Base-by-base conservation (phyloP, 2,797 vertebrate species). In the Spheniscus humboldti region DNA sequence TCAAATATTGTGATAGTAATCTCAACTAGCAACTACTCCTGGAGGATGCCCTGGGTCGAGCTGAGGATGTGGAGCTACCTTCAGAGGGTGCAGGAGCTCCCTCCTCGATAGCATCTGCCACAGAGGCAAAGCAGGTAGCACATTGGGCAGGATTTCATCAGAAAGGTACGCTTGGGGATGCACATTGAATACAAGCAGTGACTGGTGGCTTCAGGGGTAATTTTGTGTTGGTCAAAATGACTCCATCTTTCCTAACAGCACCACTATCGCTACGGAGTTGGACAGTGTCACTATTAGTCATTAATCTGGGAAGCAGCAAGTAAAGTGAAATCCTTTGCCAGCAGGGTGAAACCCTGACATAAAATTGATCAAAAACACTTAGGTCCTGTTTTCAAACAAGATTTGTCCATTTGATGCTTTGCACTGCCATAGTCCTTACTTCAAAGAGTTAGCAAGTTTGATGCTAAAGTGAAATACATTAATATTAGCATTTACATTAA, bases 401-500 rank as follows among this genome's bases (percentile, higher is more conserved):
- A 79, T 76, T 77, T 93, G 76, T 94, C 62, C 2, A 0, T 84
- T 92, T 4, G 15, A 2, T 84, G 52, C 67, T 90, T 84, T 1
- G 4, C 31, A 71, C 25, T 88, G 56, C 37, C 64, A 57, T 37
- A 84, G 75, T 39, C 39, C 31, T 90, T 91, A 83, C 75, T 94
- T 97, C 87, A 95, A 96, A 96, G 88, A 55, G 28, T 85, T 95
- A 88, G 72, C 4, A 5, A 60, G 94, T 95, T 90, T 90, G 82
- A 86, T 86, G 80, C 74, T 97, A 92, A 88, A 83, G 73, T 91
- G 84, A 95, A 97, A 91, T 77, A 82, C 15, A 0, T 94, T 95
- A 94, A 96, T 96, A 95, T 97, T 97, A 95, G 83, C 94, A 79
- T 97, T 97, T 96, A 91, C 88, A 96, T 96, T 96, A 94, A 91